Percentiles rank a stretch among this genome's conserved stretches.
These are phyloP conservation scores for Eutolmus rufibarbis DNA, from an alignment of 2,888 invertebrate species.

Conservation along the genomic window DNA sequence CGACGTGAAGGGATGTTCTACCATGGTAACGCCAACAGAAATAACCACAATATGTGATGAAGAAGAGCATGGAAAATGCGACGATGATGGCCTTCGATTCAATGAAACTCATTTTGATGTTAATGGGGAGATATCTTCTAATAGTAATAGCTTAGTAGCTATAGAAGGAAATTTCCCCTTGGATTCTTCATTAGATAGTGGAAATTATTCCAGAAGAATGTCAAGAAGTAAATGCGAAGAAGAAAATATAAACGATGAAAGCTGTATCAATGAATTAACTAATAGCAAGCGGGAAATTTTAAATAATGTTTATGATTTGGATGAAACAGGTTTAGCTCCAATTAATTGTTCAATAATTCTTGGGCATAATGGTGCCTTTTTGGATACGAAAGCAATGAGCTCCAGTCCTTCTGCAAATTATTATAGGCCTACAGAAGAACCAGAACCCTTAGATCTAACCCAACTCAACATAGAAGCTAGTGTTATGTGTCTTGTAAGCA, in stretches of 20 bases:
- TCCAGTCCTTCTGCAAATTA: conserved; percentile 72
- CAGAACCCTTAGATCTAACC: conserved; percentile 85
- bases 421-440: conserved; percentile 80
- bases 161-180: neutral
- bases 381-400: conserved; percentile 65
- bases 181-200: neutral
- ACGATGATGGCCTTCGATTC: conserved; percentile 44
- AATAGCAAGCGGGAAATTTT: conserved; percentile 49
- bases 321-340: conserved; percentile 50
- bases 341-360: conserved; percentile 51
- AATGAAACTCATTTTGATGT: conserved; percentile 54
- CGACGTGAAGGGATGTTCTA: conserved; percentile 44
- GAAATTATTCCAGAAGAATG: neutral
- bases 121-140: conserved; percentile 47
- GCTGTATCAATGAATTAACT: conserved; percentile 41
- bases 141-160: neutral
- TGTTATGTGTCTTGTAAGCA: conserved; percentile 84
- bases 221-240: neutral
- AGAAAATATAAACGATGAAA: neutral
- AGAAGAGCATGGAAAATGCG: neutral
- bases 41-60: neutral
- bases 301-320: conserved; percentile 47
- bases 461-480: conserved; percentile 87
- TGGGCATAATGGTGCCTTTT: conserved; percentile 58
- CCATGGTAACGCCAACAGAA: conserved; percentile 44